Evolutionary conservation across 2,113 vertebrate species (phyloP).

Genomic region (Myotis yumanensis): DNA sequence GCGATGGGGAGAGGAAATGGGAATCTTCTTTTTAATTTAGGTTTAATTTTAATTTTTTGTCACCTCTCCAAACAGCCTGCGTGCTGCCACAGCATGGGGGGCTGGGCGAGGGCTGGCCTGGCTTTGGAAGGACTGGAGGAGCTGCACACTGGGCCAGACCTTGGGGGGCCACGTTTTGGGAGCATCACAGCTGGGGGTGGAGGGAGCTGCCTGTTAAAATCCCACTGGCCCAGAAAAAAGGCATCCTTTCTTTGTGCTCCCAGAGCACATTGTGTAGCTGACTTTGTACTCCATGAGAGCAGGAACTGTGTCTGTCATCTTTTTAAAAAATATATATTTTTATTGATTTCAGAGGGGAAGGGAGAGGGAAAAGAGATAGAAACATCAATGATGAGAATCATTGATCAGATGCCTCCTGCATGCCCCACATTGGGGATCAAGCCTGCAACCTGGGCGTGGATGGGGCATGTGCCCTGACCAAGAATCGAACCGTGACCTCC

Average conservation of each 20-base stretch:
- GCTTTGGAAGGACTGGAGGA: neutral
- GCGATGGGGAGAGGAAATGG: slow-evolving; percentile 79
- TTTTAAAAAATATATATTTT: too few species aligned
- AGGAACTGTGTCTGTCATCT: neutral
- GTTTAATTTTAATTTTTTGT: slow-evolving; percentile 82
- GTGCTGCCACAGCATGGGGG: neutral
- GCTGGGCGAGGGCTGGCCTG: neutral
- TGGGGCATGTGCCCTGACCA: too few species aligned
- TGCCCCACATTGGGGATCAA: too few species aligned
- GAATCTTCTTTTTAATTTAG: slow-evolving; percentile 80
- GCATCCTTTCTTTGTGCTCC: neutral
- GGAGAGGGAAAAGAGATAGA: too few species aligned
- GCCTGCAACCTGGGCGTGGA: too few species aligned
- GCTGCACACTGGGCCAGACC: neutral
- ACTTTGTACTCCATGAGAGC: neutral
- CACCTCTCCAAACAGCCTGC: slow-evolving; percentile 72
- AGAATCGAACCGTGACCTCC: too few species aligned
- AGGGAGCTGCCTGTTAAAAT: neutral
- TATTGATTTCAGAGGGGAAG: too few species aligned
- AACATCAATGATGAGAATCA: too few species aligned
- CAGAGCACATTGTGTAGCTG: neutral
- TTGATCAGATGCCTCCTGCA: too few species aligned
- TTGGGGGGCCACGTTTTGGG: neutral
- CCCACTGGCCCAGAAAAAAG: neutral
- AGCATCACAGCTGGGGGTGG: neutral